These are phyloP conservation scores for Boloria selene DNA, from an alignment of 2,888 invertebrate genomes.

Conservation along the genomic window DNA sequence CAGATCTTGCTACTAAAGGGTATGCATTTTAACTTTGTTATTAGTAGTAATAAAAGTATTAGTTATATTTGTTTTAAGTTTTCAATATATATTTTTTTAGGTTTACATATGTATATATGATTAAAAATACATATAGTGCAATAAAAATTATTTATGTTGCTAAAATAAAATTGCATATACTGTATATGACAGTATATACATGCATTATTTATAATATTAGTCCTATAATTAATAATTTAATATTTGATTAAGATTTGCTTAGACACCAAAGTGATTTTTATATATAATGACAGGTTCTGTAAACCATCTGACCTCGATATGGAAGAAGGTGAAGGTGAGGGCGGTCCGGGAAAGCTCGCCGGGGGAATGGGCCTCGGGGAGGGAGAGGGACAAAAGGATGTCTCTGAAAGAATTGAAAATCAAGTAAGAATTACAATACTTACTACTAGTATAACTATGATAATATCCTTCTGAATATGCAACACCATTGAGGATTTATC, in stretches of 20 bases:
- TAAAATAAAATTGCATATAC: too few relatives aligned
- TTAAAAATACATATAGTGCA: slow-evolving; percentile 6
- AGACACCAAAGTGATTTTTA: slow-evolving; percentile 2
- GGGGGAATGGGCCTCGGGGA: slow-evolving; percentile 95
- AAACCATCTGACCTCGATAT: slow-evolving; percentile 92
- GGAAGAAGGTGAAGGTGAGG: slow-evolving; percentile 87
- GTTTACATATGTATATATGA: too few relatives aligned
- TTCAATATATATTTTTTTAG: too few relatives aligned
- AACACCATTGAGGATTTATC: too few relatives aligned
- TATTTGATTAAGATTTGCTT: too few relatives aligned
- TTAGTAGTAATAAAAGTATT: background rate
- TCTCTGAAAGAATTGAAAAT: slow-evolving; percentile 94
- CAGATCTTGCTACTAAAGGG: slow-evolving; percentile 88
- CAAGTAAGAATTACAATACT: slow-evolving; percentile 54
- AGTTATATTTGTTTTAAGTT: too few relatives aligned
- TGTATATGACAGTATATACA: too few relatives aligned
- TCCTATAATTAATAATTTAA: too few relatives aligned
- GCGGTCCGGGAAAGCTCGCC: slow-evolving; percentile 80
- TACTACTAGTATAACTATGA: background rate
- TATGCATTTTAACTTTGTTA: slow-evolving; percentile 60
- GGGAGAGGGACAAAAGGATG: slow-evolving; percentile 96
- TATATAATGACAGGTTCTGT: slow-evolving; percentile 88
- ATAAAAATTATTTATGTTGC: background rate
- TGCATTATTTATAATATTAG: too few relatives aligned
- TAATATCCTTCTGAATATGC: too few relatives aligned